These are phyloP conservation scores for Genyomyrus donnyi DNA, from an alignment of 2,113 vertebrate species.

Conservation along the genomic window DNA sequence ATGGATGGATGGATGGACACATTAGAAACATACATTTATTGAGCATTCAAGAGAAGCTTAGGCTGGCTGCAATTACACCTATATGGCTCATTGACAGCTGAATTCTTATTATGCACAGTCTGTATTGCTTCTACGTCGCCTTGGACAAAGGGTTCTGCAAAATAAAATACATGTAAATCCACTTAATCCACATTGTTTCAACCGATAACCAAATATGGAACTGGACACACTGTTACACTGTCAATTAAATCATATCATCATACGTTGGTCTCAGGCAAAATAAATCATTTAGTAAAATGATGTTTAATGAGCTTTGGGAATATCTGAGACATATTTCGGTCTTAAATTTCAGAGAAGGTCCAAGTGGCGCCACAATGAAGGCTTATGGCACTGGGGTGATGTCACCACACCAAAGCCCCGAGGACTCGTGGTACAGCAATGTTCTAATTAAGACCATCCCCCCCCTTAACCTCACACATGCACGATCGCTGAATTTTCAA, in stretches of 20 bases:
- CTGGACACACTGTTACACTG: background rate
- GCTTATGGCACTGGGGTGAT: background rate
- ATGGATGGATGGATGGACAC: background rate
- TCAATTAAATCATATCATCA: background rate
- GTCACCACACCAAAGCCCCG: background rate
- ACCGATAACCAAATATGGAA: background rate
- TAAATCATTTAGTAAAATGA: background rate
- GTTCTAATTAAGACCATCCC: background rate
- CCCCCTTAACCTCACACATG: background rate
- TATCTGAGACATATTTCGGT: background rate
- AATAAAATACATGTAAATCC: background rate
- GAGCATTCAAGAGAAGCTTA: background rate
- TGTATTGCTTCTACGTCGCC: background rate
- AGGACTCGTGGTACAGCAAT: background rate
- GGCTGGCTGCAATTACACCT: background rate
- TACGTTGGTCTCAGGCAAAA: background rate
- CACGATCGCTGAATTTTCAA: background rate
- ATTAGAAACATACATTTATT: background rate
- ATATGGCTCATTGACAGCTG: background rate
- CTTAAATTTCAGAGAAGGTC: background rate
- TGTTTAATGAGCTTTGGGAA: background rate
- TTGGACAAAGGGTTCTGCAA: background rate
- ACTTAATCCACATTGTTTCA: background rate
- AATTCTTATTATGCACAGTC: background rate
- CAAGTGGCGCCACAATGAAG: background rate